Evolutionary conservation across 2,888 invertebrate genomes (phyloP).

Genomic region (Danaus chrysippus): DNA sequence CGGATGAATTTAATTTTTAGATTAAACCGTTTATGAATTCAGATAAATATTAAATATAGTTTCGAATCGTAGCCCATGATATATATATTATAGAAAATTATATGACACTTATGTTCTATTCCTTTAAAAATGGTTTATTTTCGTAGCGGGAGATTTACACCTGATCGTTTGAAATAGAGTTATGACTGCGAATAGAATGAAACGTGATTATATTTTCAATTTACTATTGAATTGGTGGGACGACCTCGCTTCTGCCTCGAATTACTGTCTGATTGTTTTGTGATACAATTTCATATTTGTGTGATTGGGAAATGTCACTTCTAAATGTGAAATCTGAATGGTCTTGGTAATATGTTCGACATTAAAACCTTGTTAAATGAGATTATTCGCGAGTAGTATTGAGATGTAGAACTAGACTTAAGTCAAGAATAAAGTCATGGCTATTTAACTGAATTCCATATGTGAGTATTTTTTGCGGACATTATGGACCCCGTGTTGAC

Average conservation of each 20-base stretch:
- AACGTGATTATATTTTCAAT: conserved; percentile 72
- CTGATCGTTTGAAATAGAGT: conserved; percentile 56
- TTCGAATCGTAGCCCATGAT: too few relatives aligned
- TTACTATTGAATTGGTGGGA: conserved; percentile 69
- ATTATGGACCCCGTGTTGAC: conserved; percentile 41
- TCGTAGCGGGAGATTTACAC: conserved; percentile 37
- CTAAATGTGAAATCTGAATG: too few relatives aligned
- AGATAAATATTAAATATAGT: too few relatives aligned
- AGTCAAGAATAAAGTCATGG: neutral
- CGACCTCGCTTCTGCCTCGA: conserved; percentile 43
- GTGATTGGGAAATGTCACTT: conserved; percentile 24
- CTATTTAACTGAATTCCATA: neutral
- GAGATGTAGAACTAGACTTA: neutral
- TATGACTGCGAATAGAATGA: conserved; percentile 63
- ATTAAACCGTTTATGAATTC: too few relatives aligned
- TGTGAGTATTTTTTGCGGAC: conserved; percentile 9
- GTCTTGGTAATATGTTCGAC: neutral
- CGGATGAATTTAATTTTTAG: too few relatives aligned
- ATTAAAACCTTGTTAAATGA: neutral
- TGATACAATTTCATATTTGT: conserved; percentile 39
- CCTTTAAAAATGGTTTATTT: neutral
- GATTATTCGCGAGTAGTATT: neutral
- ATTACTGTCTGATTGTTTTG: conserved; percentile 57
- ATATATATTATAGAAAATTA: too few relatives aligned
- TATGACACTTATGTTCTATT: neutral